A percentile compares a stretch with the other conserved stretches of the same genome.
Evolutionary conservation across 1,140 invertebrate genomes (phyloP).

Genomic region (Ceratosolen fusciceps): DNA sequence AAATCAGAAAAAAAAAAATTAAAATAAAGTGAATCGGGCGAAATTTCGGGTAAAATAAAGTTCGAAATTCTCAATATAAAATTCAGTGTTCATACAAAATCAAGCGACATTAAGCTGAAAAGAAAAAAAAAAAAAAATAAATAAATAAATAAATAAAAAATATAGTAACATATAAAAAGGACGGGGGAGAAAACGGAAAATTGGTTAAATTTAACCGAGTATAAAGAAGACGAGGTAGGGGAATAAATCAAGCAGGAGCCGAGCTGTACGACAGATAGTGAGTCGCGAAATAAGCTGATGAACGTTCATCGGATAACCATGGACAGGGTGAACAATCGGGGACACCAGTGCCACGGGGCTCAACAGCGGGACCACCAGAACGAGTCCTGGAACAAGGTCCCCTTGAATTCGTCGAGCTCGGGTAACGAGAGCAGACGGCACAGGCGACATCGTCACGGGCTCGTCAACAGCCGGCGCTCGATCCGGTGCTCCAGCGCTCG

Average conservation of each 20-base stretch:
- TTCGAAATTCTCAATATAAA: conserved; percentile 29
- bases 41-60: not conserved
- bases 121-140: conserved; percentile 6
- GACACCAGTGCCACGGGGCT: not conserved
- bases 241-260: not conserved
- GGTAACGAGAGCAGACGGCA: not conserved
- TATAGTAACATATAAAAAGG: not conserved
- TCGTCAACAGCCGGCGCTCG: not conserved
- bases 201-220: not conserved
- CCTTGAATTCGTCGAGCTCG: not conserved
- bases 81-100: not conserved
- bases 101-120: not conserved
- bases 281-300: not conserved
- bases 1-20: conserved; percentile 1
- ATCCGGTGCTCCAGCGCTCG: not conserved
- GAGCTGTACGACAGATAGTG: not conserved
- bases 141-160: conserved; percentile 9
- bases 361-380: not conserved
- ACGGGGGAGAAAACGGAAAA: not conserved
- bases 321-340: not conserved
- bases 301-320: not conserved
- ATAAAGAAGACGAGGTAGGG: too few species aligned
- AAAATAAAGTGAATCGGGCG: not conserved
- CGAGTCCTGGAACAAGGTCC: not conserved
- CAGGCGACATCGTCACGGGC: not conserved